Percentiles rank a stretch among this genome's conserved stretches.
Evolutionary conservation across 2,113 vertebrate species (phyloP).

Genomic region (Holacanthus passer): DNA sequence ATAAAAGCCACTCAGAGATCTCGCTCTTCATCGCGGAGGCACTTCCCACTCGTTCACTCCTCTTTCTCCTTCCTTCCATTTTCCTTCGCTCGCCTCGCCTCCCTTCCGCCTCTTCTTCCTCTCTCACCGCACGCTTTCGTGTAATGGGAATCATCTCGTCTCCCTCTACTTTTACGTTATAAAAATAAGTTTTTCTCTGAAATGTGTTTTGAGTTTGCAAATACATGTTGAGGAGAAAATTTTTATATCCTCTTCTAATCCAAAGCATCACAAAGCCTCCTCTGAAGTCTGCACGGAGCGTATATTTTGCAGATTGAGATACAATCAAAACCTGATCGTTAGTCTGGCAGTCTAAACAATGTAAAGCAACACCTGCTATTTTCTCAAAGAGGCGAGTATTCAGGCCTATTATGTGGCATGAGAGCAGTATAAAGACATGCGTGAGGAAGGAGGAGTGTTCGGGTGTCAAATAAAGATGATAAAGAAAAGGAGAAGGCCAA

Average conservation of each 20-base stretch:
- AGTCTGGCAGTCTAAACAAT: slow-evolving; percentile 60
- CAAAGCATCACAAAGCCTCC: neutral
- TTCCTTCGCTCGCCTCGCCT: slow-evolving; percentile 26
- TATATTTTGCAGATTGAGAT: slow-evolving; percentile 21
- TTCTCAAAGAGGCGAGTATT: slow-evolving; percentile 22
- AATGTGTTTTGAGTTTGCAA: neutral
- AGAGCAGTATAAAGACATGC: slow-evolving; percentile 22
- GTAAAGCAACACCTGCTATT: slow-evolving; percentile 53
- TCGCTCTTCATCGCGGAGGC: slow-evolving; percentile 22
- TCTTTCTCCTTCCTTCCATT: slow-evolving; percentile 54
- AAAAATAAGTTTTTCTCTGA: neutral
- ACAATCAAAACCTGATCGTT: slow-evolving; percentile 27
- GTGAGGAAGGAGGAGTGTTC: slow-evolving; percentile 22
- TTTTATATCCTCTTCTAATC: fast-evolving
- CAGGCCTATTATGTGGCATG: slow-evolving; percentile 30
- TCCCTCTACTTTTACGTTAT: slow-evolving; percentile 11
- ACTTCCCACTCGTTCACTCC: slow-evolving; percentile 52
- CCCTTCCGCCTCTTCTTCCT: slow-evolving; percentile 56
- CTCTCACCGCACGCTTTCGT: slow-evolving; percentile 21
- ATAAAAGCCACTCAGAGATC: slow-evolving; percentile 47
- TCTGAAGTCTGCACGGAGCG: neutral
- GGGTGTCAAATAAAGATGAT: slow-evolving; percentile 51
- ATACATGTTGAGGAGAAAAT: neutral
- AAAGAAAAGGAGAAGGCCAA: slow-evolving; percentile 21
- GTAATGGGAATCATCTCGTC: slow-evolving; percentile 51